Percentiles rank a stretch among this genome's conserved stretches.
Evolutionary conservation across 2,888 invertebrate genomes (phyloP).

Genomic region (Drosophila eohydei): DNA sequence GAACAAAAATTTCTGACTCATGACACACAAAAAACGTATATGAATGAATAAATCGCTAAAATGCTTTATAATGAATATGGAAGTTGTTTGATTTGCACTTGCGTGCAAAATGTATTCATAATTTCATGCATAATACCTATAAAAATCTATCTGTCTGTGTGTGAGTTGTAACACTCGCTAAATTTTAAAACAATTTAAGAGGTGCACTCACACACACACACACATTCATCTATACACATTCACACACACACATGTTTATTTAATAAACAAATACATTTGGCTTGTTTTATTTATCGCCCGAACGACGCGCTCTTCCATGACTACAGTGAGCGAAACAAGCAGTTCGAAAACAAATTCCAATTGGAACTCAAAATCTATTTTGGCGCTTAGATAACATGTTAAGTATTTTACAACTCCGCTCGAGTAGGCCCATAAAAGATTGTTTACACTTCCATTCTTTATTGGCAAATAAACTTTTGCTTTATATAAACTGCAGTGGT

Average conservation of each 20-base stretch:
- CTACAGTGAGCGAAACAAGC: constrained; percentile 44
- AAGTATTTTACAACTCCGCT: neutral
- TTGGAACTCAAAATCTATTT: neutral
- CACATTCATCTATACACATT: neutral
- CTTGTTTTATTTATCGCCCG: constrained; percentile 43
- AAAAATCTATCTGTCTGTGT: constrained; percentile 5
- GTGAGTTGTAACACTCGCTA: constrained; percentile 24
- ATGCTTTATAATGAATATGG: constrained; percentile 48
- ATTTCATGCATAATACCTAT: constrained; percentile 37
- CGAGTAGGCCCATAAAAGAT: neutral
- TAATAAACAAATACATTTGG: constrained; percentile 42
- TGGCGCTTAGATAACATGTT: neutral
- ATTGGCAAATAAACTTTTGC: neutral
- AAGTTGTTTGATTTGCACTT: constrained; percentile 56
- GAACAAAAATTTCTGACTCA: constrained; percentile 48
- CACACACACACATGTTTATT: constrained; percentile 24
- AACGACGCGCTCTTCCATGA: constrained; percentile 63
- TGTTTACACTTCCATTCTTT: neutral
- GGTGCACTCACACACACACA: neutral
- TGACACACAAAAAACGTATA: neutral
- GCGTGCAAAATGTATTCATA: constrained; percentile 47
- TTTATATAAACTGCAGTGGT: no score
- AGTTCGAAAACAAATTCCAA: constrained; percentile 2
- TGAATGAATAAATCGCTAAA: constrained; percentile 23
- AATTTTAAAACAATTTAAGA: constrained; percentile 30